phyloP scores from a whole-genome alignment of 2,888 invertebrate genomes.

The Acrobasis repandana region DNA sequence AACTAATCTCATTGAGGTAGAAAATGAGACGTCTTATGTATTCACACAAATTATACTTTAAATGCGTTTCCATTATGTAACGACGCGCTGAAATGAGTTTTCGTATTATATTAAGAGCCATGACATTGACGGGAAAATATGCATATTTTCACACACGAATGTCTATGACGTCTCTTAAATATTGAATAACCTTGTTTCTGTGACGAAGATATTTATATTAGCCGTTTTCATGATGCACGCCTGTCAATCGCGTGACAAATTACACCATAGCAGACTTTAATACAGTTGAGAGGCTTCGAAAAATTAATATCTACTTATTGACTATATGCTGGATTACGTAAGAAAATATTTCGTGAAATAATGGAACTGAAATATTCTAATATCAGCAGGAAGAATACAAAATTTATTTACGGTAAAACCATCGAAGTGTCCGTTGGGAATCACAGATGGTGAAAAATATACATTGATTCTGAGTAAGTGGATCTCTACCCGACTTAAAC shows the following conservation, averaged over 20 bases:
- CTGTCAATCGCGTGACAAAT: constrained; percentile 12
- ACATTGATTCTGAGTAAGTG: too few species aligned
- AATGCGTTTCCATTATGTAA: not conserved
- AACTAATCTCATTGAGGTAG: not conserved
- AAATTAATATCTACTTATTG: not conserved
- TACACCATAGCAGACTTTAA: constrained; percentile 5
- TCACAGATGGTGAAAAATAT: too few species aligned
- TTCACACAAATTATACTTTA: not conserved
- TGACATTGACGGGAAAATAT: not conserved
- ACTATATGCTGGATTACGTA: not conserved
- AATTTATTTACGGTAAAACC: too few species aligned
- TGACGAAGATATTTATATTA: not conserved
- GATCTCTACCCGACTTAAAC: too few species aligned
- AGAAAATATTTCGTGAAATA: not conserved
- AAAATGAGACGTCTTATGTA: not conserved
- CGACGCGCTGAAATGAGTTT: not conserved
- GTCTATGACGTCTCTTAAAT: not conserved
- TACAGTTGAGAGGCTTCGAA: not conserved
- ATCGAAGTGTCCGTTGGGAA: too few species aligned
- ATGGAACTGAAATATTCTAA: too few species aligned
- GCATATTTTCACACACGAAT: not conserved
- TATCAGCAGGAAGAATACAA: too few species aligned
- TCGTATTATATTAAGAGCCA: not conserved
- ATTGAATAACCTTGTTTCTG: not conserved
- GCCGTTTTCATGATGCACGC: not conserved